These are phyloP conservation scores for Meghimatium bilineatum DNA, from an alignment of 2,888 invertebrate genomes.

Conservation along the genomic window DNA sequence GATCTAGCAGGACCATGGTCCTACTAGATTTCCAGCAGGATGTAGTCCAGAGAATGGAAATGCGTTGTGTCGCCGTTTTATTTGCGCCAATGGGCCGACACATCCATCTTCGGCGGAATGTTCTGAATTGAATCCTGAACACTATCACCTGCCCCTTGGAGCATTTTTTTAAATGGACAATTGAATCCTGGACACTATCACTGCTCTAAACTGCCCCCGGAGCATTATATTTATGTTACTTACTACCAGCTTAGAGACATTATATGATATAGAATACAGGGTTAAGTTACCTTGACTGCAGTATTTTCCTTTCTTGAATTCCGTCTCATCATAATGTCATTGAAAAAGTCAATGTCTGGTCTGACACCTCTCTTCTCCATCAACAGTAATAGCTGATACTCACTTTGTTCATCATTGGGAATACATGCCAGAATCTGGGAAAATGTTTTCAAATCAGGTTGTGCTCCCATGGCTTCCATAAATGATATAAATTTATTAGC, in stretches of 20 bases:
- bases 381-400: conserved; percentile 82
- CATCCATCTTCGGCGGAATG: too few relatives aligned
- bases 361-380: conserved; percentile 80
- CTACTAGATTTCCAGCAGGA: too few relatives aligned
- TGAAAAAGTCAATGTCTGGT: conserved; percentile 89
- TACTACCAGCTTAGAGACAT: not conserved
- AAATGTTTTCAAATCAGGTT: conserved; percentile 88
- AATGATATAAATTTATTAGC: conserved; percentile 85
- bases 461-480: conserved; percentile 84
- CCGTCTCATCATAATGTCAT: conserved; percentile 89
- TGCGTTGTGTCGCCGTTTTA: too few relatives aligned
- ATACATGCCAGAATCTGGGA: conserved; percentile 86
- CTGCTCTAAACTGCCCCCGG: too few relatives aligned
- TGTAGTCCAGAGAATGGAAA: too few relatives aligned
- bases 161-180: too few relatives aligned
- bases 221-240: too few relatives aligned
- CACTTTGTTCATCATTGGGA: conserved; percentile 83
- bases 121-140: too few relatives aligned
- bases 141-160: too few relatives aligned
- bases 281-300: conserved; percentile 81
- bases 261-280: not conserved
- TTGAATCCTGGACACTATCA: too few relatives aligned
- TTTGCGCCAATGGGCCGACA: too few relatives aligned
- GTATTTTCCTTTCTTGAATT: conserved; percentile 84
- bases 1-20: too few relatives aligned